These are phyloP conservation scores for Dryoscopus gambensis DNA, from an alignment of 2,113 vertebrate species.

Conservation along the genomic window DNA sequence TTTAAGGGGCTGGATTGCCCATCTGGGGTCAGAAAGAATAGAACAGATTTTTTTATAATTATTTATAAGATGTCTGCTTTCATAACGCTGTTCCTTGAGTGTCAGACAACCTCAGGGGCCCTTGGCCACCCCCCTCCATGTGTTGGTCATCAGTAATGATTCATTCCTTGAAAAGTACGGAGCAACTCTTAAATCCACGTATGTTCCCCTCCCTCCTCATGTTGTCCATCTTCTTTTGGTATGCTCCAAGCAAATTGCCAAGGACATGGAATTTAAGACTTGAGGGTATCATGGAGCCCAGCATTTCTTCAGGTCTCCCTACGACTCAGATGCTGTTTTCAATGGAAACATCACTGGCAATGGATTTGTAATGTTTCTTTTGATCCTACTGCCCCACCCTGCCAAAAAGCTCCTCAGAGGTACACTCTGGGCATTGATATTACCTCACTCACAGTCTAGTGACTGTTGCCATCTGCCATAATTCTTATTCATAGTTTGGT, in stretches of 20 bases:
- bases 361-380: neutral
- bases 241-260: neutral
- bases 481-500: slow-evolving; percentile 1
- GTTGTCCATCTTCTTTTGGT: neutral
- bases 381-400: neutral
- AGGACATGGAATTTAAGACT: neutral
- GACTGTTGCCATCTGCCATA: neutral
- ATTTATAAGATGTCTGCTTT: slow-evolving; percentile 81
- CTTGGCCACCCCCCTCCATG: slow-evolving; percentile 6
- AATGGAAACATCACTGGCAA: neutral
- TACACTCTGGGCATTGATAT: neutral
- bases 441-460: neutral
- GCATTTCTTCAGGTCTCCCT: neutral
- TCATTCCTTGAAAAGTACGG: slow-evolving; percentile 15
- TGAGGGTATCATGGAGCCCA: neutral
- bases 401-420: neutral
- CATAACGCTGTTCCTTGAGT: slow-evolving; percentile 61
- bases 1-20: slow-evolving; percentile 47
- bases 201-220: neutral
- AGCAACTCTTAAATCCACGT: neutral
- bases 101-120: slow-evolving; percentile 61
- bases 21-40: slow-evolving; percentile 64
- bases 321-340: neutral
- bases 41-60: slow-evolving; percentile 77
- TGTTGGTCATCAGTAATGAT: slow-evolving; percentile 64